Evolutionary conservation across 2,797 vertebrate genomes (phyloP).

Genomic region (Molossus molossus): DNA sequence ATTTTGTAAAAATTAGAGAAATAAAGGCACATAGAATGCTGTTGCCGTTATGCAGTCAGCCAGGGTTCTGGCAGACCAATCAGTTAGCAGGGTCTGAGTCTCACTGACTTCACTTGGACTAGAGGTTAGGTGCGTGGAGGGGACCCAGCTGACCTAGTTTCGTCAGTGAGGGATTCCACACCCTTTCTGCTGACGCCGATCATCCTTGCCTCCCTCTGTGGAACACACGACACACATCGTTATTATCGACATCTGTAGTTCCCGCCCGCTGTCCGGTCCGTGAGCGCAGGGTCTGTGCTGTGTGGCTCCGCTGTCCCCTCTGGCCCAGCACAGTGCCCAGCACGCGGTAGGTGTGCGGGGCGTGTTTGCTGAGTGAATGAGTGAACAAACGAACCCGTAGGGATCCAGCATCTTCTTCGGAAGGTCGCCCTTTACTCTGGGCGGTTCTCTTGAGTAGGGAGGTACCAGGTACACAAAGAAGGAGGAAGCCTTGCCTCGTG

Average conservation of each 20-base stretch:
- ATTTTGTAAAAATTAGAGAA: too few species aligned
- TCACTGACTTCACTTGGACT: neutral
- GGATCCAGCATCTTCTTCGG: slow-evolving; percentile 60
- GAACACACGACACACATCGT: neutral
- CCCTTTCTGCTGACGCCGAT: slow-evolving; percentile 1
- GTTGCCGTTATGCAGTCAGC: neutral
- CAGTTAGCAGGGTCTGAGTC: neutral
- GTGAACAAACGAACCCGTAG: neutral
- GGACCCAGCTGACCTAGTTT: neutral
- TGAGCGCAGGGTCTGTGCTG: neutral
- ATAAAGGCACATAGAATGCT: neutral
- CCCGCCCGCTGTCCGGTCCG: neutral
- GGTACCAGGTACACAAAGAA: slow-evolving; percentile 67
- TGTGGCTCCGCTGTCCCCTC: neutral
- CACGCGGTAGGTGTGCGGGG: neutral
- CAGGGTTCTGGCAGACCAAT: neutral
- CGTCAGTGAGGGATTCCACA: slow-evolving; percentile 31
- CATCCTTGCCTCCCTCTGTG: neutral
- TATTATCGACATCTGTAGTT: slow-evolving; percentile 2
- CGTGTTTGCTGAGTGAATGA: slow-evolving; percentile 12
- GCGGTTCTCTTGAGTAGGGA: slow-evolving; percentile 49
- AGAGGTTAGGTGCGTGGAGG: neutral
- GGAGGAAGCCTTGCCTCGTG: slow-evolving; percentile 55
- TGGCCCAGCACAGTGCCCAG: neutral
- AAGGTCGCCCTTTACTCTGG: slow-evolving; percentile 69